Evolutionary conservation across 2,888 invertebrate genomes (phyloP).

Genomic region (Spisula subtruncata): DNA sequence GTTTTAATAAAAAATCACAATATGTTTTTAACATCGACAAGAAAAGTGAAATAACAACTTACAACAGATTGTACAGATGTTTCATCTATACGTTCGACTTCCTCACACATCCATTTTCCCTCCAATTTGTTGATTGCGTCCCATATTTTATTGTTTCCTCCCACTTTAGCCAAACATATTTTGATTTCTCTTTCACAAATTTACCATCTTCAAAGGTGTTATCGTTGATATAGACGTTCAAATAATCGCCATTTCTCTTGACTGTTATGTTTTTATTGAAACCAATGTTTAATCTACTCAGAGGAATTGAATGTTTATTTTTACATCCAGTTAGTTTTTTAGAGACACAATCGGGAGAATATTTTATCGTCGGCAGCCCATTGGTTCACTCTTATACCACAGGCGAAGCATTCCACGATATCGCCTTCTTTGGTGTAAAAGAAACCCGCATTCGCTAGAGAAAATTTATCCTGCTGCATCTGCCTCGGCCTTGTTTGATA

Average conservation of each 20-base stretch:
- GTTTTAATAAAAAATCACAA: too few relatives aligned
- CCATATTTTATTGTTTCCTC: constrained; percentile 31
- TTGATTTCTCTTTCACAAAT: constrained; percentile 32
- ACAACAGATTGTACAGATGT: background rate
- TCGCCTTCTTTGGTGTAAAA: constrained; percentile 62
- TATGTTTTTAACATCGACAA: background rate
- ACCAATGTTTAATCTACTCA: constrained; percentile 33
- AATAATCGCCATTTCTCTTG: constrained; percentile 34
- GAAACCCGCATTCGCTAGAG: constrained; percentile 55
- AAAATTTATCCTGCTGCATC: constrained; percentile 53
- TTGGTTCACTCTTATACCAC: constrained; percentile 53
- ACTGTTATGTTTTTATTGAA: constrained; percentile 39
- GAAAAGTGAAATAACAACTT: background rate
- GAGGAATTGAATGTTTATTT: background rate
- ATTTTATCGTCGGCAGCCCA: constrained; percentile 42
- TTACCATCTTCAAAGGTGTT: constrained; percentile 38
- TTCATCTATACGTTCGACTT: constrained; percentile 1
- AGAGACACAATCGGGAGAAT: constrained; percentile 22
- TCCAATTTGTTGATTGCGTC: constrained; percentile 33
- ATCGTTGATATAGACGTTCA: constrained; percentile 41
- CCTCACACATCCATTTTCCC: constrained; percentile 20
- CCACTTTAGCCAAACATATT: constrained; percentile 42
- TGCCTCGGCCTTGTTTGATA: constrained; percentile 56
- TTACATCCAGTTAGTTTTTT: constrained; percentile 22
- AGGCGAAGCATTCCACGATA: constrained; percentile 59